Evolutionary conservation across 1,140 invertebrate species (phyloP).

Genomic region (Watersipora subatra): DNA sequence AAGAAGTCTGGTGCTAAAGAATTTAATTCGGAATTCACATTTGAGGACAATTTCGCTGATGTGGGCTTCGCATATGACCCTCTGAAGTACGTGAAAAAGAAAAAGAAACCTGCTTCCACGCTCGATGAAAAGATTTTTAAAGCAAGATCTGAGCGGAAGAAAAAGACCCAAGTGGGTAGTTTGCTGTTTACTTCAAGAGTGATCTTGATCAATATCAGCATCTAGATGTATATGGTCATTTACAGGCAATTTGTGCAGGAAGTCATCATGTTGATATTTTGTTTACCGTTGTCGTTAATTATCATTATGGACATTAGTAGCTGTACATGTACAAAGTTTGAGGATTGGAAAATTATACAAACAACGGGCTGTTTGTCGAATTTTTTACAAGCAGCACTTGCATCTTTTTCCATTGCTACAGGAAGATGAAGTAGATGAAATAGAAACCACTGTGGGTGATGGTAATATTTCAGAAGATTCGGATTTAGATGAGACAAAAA

Average conservation of each 20-base stretch:
- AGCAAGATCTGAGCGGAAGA: constrained; percentile 43
- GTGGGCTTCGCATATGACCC: constrained; percentile 64
- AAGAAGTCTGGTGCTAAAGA: constrained; percentile 39
- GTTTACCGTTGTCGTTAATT: neutral
- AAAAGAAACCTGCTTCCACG: constrained; percentile 48
- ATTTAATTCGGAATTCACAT: constrained; percentile 1
- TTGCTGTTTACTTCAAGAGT: neutral
- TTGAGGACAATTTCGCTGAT: neutral
- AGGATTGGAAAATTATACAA: neutral
- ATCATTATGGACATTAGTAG: neutral
- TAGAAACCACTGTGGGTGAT: too few species aligned
- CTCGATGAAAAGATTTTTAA: constrained; percentile 71
- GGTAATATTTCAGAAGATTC: too few species aligned
- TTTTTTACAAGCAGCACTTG: neutral
- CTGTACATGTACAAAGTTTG: neutral
- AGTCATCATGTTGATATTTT: too few species aligned
- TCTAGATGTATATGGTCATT: too few species aligned
- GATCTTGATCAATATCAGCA: too few species aligned
- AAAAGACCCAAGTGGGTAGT: constrained; percentile 20
- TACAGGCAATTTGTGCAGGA: too few species aligned
- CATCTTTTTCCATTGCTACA: constrained; percentile 1
- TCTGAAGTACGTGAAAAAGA: constrained; percentile 64
- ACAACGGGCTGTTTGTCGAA: neutral
- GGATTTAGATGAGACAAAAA: too few species aligned
- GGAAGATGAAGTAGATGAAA: constrained; percentile 20